phyloP scores from a whole-genome alignment of 2,888 invertebrate genomes.

The Aleiodes alternator region DNA sequence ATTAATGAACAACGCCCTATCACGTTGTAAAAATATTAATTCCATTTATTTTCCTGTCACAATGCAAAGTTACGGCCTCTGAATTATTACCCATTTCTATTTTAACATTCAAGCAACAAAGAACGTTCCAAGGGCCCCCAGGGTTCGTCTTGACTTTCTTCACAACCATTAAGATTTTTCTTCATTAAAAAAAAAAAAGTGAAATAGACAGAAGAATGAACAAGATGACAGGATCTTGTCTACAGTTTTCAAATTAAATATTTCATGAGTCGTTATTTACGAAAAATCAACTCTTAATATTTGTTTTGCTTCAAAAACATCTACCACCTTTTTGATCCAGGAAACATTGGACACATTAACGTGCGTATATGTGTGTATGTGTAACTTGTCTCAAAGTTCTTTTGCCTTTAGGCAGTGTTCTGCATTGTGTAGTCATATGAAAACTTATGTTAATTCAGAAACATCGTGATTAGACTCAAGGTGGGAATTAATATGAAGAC shows the following conservation, averaged over 20 bases:
- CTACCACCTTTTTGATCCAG: neutral
- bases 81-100: constrained; percentile 9
- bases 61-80: constrained; percentile 12
- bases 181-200: neutral
- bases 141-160: constrained; percentile 8
- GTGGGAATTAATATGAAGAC: neutral
- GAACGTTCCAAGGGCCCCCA: neutral
- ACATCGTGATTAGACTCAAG: neutral
- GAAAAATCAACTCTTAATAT: constrained; percentile 9
- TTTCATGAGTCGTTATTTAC: neutral
- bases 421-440: too few relatives aligned
- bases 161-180: neutral
- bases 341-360: neutral
- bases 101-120: constrained; percentile 1
- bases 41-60: neutral
- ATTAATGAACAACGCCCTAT: too few relatives aligned
- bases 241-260: neutral
- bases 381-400: too few relatives aligned
- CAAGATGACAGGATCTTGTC: neutral
- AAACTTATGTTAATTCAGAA: neutral
- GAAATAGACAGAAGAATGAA: neutral
- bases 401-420: too few relatives aligned
- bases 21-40: too few relatives aligned
- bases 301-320: neutral
- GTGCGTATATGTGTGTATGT: too few relatives aligned